phyloP scores from a whole-genome alignment of 2,797 vertebrate genomes.

The Varecia variegata region DNA sequence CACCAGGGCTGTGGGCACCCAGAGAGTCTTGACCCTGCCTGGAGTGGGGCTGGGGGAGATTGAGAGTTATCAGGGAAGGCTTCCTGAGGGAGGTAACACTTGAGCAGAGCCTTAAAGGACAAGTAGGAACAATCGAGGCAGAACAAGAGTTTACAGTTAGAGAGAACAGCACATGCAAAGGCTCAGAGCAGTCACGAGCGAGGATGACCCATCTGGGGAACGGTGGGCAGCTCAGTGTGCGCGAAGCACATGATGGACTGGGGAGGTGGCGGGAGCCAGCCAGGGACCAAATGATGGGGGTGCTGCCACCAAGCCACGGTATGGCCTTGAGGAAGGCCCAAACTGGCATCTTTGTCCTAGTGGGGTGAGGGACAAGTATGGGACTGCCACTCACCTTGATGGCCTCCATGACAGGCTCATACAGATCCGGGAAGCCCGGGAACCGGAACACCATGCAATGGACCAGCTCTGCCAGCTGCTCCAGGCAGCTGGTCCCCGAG shows the following conservation, averaged over 20 bases:
- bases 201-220: background rate
- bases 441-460: slow-evolving; percentile 90
- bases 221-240: background rate
- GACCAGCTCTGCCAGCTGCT: slow-evolving; percentile 86
- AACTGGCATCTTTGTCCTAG: background rate
- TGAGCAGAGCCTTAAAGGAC: background rate
- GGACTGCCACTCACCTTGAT: slow-evolving; percentile 83
- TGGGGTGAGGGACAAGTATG: accelerated
- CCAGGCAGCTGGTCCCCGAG: slow-evolving; percentile 84
- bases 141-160: background rate
- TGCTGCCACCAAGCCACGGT: background rate
- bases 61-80: background rate
- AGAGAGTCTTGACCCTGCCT: background rate
- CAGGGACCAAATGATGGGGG: background rate
- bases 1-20: background rate
- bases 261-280: background rate
- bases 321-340: background rate
- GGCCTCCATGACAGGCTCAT: slow-evolving; percentile 86
- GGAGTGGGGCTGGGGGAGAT: accelerated
- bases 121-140: background rate
- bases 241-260: background rate
- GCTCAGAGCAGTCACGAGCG: background rate
- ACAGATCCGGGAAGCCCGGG: slow-evolving; percentile 89
- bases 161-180: background rate
- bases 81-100: background rate